Evolutionary conservation across 2,888 invertebrate species (phyloP).

Genomic region (Omphaloscelis lunosa): DNA sequence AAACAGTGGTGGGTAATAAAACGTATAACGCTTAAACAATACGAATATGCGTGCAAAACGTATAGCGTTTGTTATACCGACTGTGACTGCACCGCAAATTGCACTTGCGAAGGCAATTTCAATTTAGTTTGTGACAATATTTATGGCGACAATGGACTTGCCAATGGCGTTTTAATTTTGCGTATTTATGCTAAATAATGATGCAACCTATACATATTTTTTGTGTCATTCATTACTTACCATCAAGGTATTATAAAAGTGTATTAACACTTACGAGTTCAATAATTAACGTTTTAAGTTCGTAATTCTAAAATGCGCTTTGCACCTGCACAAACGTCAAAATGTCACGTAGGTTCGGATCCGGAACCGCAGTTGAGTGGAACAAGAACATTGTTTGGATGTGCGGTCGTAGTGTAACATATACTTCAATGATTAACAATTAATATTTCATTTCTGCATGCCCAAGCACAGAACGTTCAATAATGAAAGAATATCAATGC

Average conservation of each 20-base stretch:
- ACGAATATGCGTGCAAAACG: not conserved
- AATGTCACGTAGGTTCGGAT: not conserved
- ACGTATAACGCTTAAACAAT: not conserved
- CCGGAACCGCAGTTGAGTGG: not conserved
- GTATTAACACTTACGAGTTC: not conserved
- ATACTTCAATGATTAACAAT: constrained; percentile 64
- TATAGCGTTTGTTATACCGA: not conserved
- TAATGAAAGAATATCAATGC: constrained; percentile 82
- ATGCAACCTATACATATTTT: not conserved
- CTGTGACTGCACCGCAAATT: not conserved
- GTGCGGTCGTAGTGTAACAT: not conserved
- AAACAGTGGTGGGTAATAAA: not conserved
- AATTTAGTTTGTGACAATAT: not conserved
- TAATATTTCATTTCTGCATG: constrained; percentile 89
- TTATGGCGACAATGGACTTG: not conserved
- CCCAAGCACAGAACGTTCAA: constrained; percentile 88
- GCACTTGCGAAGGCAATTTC: too few relatives aligned
- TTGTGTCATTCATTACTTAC: not conserved
- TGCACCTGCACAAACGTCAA: not conserved
- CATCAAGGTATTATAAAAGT: too few relatives aligned
- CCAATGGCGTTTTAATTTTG: not conserved
- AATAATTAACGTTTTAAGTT: not conserved
- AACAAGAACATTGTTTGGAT: constrained; percentile 1
- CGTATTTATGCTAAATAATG: not conserved
- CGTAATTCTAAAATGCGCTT: not conserved